Base-by-base conservation (phyloP, 1,140 invertebrate species). In the Ephestia elutella region DNA sequence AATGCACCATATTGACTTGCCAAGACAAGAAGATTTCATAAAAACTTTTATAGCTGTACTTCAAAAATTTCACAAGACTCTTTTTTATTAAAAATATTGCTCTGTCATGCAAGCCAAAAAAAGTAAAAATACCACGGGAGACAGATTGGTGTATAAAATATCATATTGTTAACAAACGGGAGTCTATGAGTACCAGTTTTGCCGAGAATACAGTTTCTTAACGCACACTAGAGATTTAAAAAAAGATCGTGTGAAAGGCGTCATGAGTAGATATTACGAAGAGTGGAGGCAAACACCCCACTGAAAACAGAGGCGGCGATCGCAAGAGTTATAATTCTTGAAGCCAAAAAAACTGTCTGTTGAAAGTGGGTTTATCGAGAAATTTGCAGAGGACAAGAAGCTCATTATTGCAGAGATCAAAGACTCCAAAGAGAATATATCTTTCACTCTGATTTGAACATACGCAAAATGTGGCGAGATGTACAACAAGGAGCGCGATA, bases 391-490 rank as follows among this genome's bases (percentile, higher is more conserved):
- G 30, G 30, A 15, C 49, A 58, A 53, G 57, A 58, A 18, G 32
- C 30, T 32, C 57, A 58, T 53, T 58, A 58, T 32, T 58, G 57
- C n/a, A n/a, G n/a, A 19, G 57, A 19, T 58, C 57, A n/a, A 50
- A 58, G 51, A 58, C 38, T 5, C n/a, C n/a, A n/a, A 21, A 57
- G 21, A 57, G 56, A 57, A 5, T 57, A 20, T 57, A 57, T 15
- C 44, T 57, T 7, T 19, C 56, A 5, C 8, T n/a, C 56, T 8
- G 56, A 18, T 3, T 15, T 57, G 10, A 57, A 48, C 18, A 57
- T 57, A 13, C 38, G 56, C 9, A 57, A 57, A 57, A 25, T 57
- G 20, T 57, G 56, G 56, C 38, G 44, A 13, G n/a, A 49, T 57
- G 25, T 57, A 57, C 21, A 57, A n/a, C n/a, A n/a, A n/a, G n/a